Evolutionary conservation across 2,113 vertebrate genomes (phyloP).

Genomic region (Sigmodon hispidus): DNA sequence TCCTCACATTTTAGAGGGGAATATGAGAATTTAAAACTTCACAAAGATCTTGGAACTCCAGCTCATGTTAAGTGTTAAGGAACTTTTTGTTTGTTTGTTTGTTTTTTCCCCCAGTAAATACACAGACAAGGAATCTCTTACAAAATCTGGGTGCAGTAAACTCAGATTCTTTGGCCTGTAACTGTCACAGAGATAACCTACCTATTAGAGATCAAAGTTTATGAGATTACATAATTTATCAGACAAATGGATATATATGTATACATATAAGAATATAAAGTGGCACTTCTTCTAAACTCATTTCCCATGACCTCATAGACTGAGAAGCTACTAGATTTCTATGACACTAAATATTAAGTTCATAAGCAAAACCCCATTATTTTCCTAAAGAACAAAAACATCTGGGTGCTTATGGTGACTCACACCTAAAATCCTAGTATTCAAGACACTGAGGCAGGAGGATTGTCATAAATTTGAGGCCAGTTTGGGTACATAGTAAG

Average conservation of each 20-base stretch:
- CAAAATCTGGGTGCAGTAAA: background rate
- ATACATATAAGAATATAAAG: conserved; percentile 26
- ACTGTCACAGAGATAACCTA: background rate
- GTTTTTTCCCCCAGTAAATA: background rate
- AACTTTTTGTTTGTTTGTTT: background rate
- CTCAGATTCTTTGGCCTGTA: background rate
- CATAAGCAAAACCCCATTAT: background rate
- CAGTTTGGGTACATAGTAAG: background rate
- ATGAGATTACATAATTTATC: background rate
- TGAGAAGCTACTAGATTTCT: background rate
- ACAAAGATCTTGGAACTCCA: background rate
- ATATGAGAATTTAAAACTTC: background rate
- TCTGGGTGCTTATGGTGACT: background rate
- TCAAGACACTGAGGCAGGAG: background rate
- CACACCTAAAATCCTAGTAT: background rate
- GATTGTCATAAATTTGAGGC: background rate
- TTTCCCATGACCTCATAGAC: background rate
- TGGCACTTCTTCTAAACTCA: background rate
- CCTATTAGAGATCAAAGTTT: background rate
- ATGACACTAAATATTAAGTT: background rate
- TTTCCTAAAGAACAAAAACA: background rate
- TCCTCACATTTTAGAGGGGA: background rate
- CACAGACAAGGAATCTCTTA: background rate
- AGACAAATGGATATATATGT: background rate
- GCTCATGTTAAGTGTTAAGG: background rate